Base-by-base conservation (phyloP, 2,113 vertebrate species). In the Leucosticte australis region DNA sequence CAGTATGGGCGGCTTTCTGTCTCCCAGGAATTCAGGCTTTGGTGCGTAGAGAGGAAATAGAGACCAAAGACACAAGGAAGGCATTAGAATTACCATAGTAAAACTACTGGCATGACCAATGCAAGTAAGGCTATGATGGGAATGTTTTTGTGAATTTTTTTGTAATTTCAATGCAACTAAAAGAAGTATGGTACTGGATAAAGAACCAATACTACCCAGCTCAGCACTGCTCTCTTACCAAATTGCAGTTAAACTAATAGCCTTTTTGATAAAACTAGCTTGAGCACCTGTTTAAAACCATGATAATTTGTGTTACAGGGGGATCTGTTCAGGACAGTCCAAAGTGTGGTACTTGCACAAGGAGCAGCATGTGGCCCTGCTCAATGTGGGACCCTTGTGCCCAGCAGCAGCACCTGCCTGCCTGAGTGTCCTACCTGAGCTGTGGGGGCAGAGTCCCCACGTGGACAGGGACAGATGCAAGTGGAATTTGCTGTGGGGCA, bases 11-110 rank as follows among this genome's bases (percentile, higher is more conserved):
- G 93, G 35, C 47, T 97, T 39, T 18, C 63, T 37, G 57, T 97
- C 96, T 56, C 98, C 95, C 50, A 98, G 53, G 93, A 98, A 98
- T 79, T 94, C 96, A 83, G 87, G 92, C 99, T 99, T 68, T 70
- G 82, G 31, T 62, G 44, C 79, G 16, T 13, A 64, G 50, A 75
- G 56, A 95, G 55, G 39, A 76, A 80, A 52, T n/a, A 77, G 37
- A 63, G 47, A 75, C 13, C 81, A 55, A 83, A 53, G 33, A 28
- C 8, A 42, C 28, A 78, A 76, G 35, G 4, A 91, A 85, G 55
- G 7, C 16, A 37, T 89, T 78, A 64, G 60, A 80, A 75, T 47
- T 35, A 21, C 12, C 13, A 6, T 8, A 46, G 31, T 37, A 56
- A 80, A 89, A 64, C 7, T 39, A 82, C 33, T 65, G 27, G 26